Evolutionary conservation across 2,113 vertebrate species (phyloP).

Genomic region (Ammospiza caudacuta): DNA sequence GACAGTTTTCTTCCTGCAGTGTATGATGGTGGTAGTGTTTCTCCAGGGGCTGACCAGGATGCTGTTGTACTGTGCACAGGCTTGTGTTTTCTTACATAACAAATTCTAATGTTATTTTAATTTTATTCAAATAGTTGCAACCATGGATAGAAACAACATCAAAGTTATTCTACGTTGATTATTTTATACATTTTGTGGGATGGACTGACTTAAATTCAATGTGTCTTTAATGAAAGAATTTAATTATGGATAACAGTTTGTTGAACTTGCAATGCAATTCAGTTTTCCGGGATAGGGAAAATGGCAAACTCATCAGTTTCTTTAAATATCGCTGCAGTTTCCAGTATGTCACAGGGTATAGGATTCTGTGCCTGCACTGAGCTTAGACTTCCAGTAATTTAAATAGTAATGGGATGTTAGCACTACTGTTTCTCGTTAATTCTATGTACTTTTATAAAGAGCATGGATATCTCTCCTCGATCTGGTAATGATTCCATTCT

Average conservation of each 20-base stretch:
- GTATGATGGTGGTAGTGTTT: not conserved
- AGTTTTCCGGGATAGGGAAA: not conserved
- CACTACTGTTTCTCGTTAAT: not conserved
- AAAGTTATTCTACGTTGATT: not conserved
- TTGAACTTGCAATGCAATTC: not conserved
- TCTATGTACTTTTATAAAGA: not conserved
- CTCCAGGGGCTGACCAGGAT: not conserved
- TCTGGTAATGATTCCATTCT: not conserved
- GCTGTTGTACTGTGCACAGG: not conserved
- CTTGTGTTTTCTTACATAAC: not conserved
- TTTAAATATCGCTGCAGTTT: not conserved
- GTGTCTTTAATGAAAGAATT: not conserved
- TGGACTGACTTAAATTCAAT: not conserved
- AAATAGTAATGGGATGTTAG: not conserved
- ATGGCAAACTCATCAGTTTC: not conserved
- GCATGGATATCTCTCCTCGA: not conserved
- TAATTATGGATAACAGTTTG: not conserved
- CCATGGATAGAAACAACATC: not conserved
- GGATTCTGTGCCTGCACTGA: not conserved
- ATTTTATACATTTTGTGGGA: not conserved
- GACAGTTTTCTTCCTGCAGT: not conserved
- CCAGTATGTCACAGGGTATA: not conserved
- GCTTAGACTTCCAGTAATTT: not conserved
- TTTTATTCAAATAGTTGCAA: not conserved
- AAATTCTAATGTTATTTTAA: not conserved